phyloP scores from a whole-genome alignment of 2,888 invertebrate genomes.

The Ophion obscuratus region DNA sequence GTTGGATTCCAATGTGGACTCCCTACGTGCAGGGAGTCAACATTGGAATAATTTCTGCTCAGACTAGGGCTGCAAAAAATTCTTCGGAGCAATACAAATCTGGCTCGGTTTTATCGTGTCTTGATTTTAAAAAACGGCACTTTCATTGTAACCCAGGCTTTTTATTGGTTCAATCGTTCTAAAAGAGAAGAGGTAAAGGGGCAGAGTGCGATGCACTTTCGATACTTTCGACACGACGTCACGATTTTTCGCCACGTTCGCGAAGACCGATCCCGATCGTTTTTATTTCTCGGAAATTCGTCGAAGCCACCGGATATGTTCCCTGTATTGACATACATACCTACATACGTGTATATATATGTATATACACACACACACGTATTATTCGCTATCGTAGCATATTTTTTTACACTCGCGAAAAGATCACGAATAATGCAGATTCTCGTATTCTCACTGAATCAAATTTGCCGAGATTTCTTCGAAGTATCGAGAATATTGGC shows the following conservation, averaged over 20 bases:
- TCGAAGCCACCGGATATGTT: constrained; percentile 41
- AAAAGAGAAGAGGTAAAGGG: neutral
- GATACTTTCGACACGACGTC: neutral
- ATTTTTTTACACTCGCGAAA: constrained; percentile 31
- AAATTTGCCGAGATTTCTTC: neutral
- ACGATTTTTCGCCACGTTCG: neutral
- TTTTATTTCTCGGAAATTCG: constrained; percentile 52
- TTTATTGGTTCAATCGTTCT: neutral
- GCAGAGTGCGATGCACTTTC: neutral
- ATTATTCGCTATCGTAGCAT: constrained; percentile 42
- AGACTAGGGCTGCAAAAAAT: too few relatives aligned
- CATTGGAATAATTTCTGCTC: too few relatives aligned
- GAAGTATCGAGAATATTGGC: neutral
- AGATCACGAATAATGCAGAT: constrained; percentile 50
- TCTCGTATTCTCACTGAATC: constrained; percentile 10
- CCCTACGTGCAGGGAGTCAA: too few relatives aligned
- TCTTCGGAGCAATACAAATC: neutral
- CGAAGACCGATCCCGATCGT: constrained; percentile 20
- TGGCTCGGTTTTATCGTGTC: neutral
- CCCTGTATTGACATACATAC: neutral
- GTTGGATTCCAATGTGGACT: too few relatives aligned
- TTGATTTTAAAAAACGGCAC: neutral
- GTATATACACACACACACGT: neutral
- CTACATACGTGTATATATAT: neutral
- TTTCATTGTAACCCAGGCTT: neutral